Evolutionary conservation across 2,113 vertebrate genomes (phyloP).

Genomic region (Neogobius melanostomus): DNA sequence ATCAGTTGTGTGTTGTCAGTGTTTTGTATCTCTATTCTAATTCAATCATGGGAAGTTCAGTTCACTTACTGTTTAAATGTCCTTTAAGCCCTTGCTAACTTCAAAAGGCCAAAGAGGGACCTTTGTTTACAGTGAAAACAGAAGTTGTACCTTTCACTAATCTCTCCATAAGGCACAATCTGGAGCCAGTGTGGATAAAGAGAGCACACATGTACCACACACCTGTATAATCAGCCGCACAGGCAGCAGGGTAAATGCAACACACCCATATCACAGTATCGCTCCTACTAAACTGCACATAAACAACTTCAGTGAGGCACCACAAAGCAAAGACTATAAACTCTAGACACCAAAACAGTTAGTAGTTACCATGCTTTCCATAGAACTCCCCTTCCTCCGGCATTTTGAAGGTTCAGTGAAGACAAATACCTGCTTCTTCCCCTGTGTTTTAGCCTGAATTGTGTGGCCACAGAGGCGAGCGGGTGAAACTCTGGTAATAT

Average conservation of each 20-base stretch:
- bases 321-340: not conserved
- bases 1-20: no score
- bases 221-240: constrained; percentile 5
- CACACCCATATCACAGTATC: constrained; percentile 29
- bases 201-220: not conserved
- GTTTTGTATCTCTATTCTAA: not conserved
- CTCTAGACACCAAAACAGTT: not conserved
- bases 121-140: not conserved
- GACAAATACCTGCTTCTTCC: not conserved
- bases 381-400: constrained; percentile 49
- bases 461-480: not conserved
- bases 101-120: not conserved
- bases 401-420: constrained; percentile 48
- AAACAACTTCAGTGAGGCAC: not conserved
- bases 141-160: not conserved
- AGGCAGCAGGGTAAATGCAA: constrained; percentile 20
- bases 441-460: constrained; percentile 1
- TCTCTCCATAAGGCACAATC: not conserved
- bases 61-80: not conserved
- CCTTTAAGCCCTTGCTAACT: not conserved
- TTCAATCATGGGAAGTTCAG: not conserved
- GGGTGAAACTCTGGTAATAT: constrained; percentile 1
- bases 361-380: constrained; percentile 63
- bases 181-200: constrained; percentile 20
- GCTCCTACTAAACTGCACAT: not conserved